Evolutionary conservation across 2,113 vertebrate genomes (phyloP), one percentile per base, ranked within the genome.

Genomic region (Corythornis madagascariensis): DNA sequence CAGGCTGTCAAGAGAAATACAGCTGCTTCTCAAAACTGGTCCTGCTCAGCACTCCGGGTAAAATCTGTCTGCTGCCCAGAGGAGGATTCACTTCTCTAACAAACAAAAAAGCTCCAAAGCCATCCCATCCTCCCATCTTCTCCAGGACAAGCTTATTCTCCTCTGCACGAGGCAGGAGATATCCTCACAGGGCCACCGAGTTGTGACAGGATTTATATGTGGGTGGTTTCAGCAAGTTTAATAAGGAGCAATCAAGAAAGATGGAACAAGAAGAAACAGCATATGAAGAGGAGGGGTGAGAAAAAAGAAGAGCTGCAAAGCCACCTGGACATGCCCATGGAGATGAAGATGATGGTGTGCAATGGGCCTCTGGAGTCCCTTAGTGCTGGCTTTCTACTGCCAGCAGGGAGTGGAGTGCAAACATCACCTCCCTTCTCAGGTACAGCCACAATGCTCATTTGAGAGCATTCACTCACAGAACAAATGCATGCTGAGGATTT

Each of bases 401-500:
- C 48, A 72, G 53, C 48, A 75, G 35, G 1, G 35, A 57, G 38
- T 1, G 13, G n/a, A 77, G 16, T 0, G 0, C 38, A 64, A 59
- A n/a, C 9, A 52, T 28, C 38, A 50, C 18, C 55, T 48, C 8
- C 13, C 56, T 81, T 28, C 73, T 42, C 47, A 38, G 56, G 52
- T 33, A 77, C 0, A 0, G 7, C 42, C 13, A 31, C 20, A 20
- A 31, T 1, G 4, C 22, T 52, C 43, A 13, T 33, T 25, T 2
- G 17, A 72, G 70, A 78, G 59, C 14, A 83, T 72, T 72, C 28
- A 15, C 50, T 52, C 55, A 25, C 35, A 38, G 22, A 73, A 91
- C 35, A 86, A 80, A 74, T 0, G 2, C 33, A 21, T 0, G 1
- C 1, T 0, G 0, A 61, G 38, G 43, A 76, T 72, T 64, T 76